A percentile compares a stretch with the other conserved stretches of the same genome.
Evolutionary conservation across 2,113 vertebrate species (phyloP).

Genomic region (Pygathrix nemaeus): DNA sequence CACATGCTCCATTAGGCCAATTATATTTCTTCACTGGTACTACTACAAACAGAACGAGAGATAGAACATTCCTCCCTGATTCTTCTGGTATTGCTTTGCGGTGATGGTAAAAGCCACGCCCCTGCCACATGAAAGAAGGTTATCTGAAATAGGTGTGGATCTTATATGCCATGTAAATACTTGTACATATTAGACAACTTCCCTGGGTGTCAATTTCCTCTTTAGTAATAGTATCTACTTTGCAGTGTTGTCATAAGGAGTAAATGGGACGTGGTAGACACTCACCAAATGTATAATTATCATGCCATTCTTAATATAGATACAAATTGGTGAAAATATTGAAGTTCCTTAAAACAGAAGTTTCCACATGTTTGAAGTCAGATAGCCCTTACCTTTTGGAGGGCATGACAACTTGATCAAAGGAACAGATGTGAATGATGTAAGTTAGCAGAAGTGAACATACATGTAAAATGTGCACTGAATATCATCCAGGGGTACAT

Average conservation of each 20-base stretch:
- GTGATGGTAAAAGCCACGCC: not conserved
- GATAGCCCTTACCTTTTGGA: not conserved
- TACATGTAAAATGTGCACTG: not conserved
- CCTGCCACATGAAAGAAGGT: not conserved
- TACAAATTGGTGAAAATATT: not conserved
- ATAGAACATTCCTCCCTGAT: not conserved
- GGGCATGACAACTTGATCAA: not conserved
- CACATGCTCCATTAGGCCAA: not conserved
- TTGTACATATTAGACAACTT: not conserved
- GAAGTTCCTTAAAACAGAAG: constrained; percentile 27
- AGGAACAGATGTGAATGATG: not conserved
- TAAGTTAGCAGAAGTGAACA: not conserved
- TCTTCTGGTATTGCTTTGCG: not conserved
- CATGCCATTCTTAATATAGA: not conserved
- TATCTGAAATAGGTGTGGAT: not conserved
- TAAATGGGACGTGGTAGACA: not conserved
- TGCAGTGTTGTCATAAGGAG: not conserved
- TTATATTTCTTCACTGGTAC: not conserved
- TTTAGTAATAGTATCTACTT: not conserved
- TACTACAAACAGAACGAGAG: not conserved
- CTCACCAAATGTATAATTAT: not conserved
- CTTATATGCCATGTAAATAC: not conserved
- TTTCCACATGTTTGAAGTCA: constrained; percentile 18
- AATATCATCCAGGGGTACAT: not conserved
- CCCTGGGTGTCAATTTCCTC: not conserved